Base-by-base conservation (phyloP, 2,797 vertebrate species). In the Gorsachius magnificus region DNA sequence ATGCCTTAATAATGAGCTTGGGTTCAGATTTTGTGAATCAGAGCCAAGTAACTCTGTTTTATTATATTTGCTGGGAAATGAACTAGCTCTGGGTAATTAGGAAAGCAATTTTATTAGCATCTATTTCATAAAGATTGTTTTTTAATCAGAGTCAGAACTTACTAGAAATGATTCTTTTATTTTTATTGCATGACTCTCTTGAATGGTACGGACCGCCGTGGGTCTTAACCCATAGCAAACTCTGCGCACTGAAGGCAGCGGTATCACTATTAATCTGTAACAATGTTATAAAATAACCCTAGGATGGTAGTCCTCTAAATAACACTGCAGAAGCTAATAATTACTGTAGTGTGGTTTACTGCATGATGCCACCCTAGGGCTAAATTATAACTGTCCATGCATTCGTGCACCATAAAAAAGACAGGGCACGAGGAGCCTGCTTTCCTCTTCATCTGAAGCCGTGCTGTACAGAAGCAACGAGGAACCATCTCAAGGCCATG, bases 41-140 rank as follows among this genome's bases (percentile, higher is more conserved):
- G 97, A 98, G 98, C 98, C 98, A 98, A 98, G 98, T 98, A 97
- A 98, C 97, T 98, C 97, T 96, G 97, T 98, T 98, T 98, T 98
- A 98, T 98, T 98, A 97, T 98, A 98, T 98, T 98, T 98, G 97
- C 98, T 98, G 98, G 98, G 98, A 98, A 98, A 98, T 98, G 98
- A 98, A 98, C 98, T 98, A 98, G 98, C 98, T 98, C 98, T 97
- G 97, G 97, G 97, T 98, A 98, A 98, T 98, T 98, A 98, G 98
- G 98, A 98, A 98, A 98, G 98, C 98, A 98, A 98, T 98, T 98
- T 98, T 98, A 98, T 98, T 98, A 98, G 98, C 98, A 98, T 98
- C 98, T 98, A 98, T 98, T 98, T 98, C 98, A 98, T 98, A 98
- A 97, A 98, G 97, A 98, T 98, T 98, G 98, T 98, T 98, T 98